phyloP scores from a whole-genome alignment of 2,797 vertebrate genomes.

The Poeciliopsis presidionis region DNA sequence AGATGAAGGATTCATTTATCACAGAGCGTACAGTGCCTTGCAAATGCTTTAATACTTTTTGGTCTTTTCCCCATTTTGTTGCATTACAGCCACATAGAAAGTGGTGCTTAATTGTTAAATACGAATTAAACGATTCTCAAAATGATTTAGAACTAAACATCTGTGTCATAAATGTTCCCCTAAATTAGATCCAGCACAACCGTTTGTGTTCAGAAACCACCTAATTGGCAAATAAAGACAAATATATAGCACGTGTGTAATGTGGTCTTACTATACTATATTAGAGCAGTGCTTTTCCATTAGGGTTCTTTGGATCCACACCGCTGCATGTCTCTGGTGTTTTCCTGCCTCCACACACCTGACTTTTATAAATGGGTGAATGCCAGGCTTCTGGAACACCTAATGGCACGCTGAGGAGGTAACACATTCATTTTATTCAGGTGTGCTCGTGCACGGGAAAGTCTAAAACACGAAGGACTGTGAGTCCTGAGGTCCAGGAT shows the following conservation, averaged over 20 bases:
- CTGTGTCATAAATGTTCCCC: background rate
- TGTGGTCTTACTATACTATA: background rate
- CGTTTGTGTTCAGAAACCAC: background rate
- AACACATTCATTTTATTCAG: background rate
- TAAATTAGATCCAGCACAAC: background rate
- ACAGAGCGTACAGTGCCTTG: conserved; percentile 19
- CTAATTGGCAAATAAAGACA: background rate
- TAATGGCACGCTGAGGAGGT: background rate
- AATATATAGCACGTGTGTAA: background rate
- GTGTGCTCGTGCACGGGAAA: background rate
- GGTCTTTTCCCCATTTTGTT: background rate
- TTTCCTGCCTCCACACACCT: background rate
- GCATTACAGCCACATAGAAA: background rate
- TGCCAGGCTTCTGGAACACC: background rate
- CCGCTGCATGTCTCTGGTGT: background rate
- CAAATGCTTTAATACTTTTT: background rate
- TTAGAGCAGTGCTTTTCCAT: background rate
- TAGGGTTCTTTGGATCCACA: background rate
- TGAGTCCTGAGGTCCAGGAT: background rate
- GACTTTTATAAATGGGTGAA: background rate
- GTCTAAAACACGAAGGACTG: background rate
- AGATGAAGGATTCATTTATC: conserved; percentile 39
- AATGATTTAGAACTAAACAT: background rate
- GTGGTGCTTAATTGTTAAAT: background rate
- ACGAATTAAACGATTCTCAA: background rate